Conservation (phyloP, 1,140 invertebrate genomes). For the Bombus breviceps region DNA sequence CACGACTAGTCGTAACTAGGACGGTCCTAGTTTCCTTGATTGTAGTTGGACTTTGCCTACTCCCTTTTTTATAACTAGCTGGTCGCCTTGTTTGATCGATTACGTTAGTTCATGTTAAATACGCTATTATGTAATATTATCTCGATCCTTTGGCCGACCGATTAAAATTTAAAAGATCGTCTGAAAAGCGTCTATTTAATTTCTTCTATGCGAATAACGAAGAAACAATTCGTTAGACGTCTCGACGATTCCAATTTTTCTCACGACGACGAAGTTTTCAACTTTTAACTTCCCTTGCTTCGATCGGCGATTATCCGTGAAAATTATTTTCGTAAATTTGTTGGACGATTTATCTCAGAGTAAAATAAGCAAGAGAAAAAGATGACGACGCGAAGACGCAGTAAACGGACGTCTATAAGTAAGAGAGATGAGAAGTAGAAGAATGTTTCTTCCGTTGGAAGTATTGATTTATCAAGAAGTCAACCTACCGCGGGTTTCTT, state of each 20-base stretch:
- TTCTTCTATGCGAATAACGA: neutral
- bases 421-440: neutral
- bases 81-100: neutral
- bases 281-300: neutral
- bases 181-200: accelerated
- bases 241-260: neutral
- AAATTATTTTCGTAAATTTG: neutral
- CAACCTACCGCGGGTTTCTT: neutral
- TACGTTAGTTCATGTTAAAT: neutral
- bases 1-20: neutral
- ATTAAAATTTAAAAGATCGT: too few relatives aligned
- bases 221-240: neutral
- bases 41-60: too few relatives aligned
- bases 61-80: neutral
- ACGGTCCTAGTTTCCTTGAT: neutral
- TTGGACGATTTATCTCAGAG: neutral
- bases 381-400: neutral
- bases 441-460: neutral
- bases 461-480: neutral
- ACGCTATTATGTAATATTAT: neutral
- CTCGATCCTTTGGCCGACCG: neutral
- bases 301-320: neutral
- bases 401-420: neutral
- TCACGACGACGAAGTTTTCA: neutral
- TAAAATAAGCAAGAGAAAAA: neutral